Base-by-base conservation (phyloP, 2,797 vertebrate genomes). In the Manis pentadactyla region DNA sequence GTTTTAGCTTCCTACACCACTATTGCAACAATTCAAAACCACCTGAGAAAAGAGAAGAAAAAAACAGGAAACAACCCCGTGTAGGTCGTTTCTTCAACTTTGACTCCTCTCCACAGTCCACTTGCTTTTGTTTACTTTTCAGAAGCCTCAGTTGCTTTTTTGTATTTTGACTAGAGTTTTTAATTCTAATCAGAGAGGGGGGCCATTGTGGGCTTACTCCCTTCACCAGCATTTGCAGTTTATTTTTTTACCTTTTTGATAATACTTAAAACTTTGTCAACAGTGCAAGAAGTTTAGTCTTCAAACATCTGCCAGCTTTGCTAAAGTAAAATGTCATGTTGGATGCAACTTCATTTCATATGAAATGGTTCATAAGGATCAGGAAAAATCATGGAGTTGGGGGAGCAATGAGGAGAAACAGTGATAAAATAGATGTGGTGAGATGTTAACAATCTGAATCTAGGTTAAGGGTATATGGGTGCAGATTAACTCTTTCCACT, bases 121-220 rank as follows among this genome's bases (percentile, higher is more conserved):
- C 66, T 87, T 95, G 95, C 77, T 88, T 96, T 95, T 96, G 84
- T 97, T 96, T 90, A 87, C 90, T 85, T 96, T 82, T 81, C 25
- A 87, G 86, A 93, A 64, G 51, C 73, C 59, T 87, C 12, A 10
- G 79, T 83, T 90, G 23, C 23, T 92, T 64, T 92, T 84, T 93
- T 78, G 21, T 92, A 27, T 93, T 17, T 81, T 77, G 51, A 93
- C 27, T 91, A 71, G 37, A 79, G 13, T 94, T 96, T 90, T 86
- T 21, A 73, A 81, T 84, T 78, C 55, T 95, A 66, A 34, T 59
- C 25, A 63, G 31, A 59, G 18, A 61, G 31, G 71, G 46, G n/a
- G 53, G 21, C 21, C 83, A n/a, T 31, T 19, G 10, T 63, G 31
- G 13, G 13, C 15, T 59, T 92, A 17, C 34, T 94, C 19, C 5